These are phyloP conservation scores for Corythornis cristatus DNA, from an alignment of 2,113 vertebrate genomes.

Conservation along the genomic window DNA sequence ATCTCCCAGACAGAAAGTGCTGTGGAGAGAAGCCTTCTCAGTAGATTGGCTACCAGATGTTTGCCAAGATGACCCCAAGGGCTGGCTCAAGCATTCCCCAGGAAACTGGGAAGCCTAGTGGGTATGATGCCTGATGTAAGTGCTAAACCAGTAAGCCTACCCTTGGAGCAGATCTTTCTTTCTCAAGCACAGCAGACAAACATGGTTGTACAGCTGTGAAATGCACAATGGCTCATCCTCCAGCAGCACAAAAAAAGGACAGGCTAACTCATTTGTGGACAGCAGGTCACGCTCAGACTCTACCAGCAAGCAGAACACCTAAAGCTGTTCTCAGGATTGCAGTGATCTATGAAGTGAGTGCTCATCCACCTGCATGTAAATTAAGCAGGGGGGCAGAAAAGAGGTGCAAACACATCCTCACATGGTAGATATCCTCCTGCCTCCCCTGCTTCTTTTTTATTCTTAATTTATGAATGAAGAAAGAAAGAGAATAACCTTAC, in stretches of 20 bases:
- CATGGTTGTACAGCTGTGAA: fast-evolving
- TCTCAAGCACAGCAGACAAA: background rate
- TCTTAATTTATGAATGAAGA: background rate
- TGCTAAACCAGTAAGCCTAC: background rate
- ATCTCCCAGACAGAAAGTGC: background rate
- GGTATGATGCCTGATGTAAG: background rate
- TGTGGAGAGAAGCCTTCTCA: background rate
- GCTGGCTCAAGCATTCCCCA: background rate
- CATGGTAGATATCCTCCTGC: background rate
- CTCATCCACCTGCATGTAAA: background rate
- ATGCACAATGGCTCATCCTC: background rate
- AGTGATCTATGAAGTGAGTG: background rate
- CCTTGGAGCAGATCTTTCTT: background rate
- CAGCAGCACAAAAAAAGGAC: background rate
- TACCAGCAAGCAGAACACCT: background rate
- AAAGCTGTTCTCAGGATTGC: background rate
- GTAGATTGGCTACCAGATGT: background rate
- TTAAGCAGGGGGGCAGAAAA: background rate
- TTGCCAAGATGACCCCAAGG: fast-evolving
- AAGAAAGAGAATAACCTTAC: background rate
- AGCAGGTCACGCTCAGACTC: background rate
- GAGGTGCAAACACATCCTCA: background rate
- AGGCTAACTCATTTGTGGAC: background rate
- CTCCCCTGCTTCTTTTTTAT: background rate
- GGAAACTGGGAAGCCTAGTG: background rate